A percentile compares a stretch with the other conserved stretches of the same genome.
Conservation (phyloP, 2,888 invertebrate species). For the Chalcis sispes region DNA sequence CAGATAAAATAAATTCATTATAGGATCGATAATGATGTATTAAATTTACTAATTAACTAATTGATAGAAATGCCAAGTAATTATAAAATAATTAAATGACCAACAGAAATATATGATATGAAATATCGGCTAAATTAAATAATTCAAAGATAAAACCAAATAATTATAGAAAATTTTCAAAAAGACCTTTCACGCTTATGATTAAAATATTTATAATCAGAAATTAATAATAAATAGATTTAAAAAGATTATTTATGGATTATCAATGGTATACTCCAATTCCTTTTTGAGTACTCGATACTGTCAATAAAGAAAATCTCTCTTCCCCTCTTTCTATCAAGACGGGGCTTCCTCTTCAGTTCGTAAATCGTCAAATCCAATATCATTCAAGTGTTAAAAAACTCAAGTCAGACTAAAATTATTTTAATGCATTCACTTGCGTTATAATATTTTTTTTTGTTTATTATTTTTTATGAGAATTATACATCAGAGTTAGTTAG, state of each 20-base stretch:
- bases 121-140: too few relatives aligned
- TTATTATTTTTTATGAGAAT: slow-evolving; percentile 11
- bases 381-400: slow-evolving; percentile 51
- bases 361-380: slow-evolving; percentile 53
- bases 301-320: slow-evolving; percentile 54
- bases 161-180: too few relatives aligned
- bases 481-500: too few relatives aligned
- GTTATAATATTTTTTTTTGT: slow-evolving; percentile 27
- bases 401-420: slow-evolving; percentile 35
- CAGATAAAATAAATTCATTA: too few relatives aligned
- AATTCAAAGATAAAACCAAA: too few relatives aligned
- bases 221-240: slow-evolving; percentile 43
- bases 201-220: slow-evolving; percentile 8
- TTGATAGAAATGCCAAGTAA: too few relatives aligned
- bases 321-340: neutral
- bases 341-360: slow-evolving; percentile 27
- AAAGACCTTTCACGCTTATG: neutral
- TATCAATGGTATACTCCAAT: slow-evolving; percentile 48
- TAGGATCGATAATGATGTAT: too few relatives aligned
- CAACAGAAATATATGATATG: too few relatives aligned
- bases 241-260: slow-evolving; percentile 50
- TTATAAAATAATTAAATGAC: too few relatives aligned
- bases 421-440: slow-evolving; percentile 31
- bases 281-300: slow-evolving; percentile 53
- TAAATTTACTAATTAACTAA: too few relatives aligned